Evolutionary conservation across 2,113 vertebrate species (phyloP).

Genomic region (Struthidea cinerea): DNA sequence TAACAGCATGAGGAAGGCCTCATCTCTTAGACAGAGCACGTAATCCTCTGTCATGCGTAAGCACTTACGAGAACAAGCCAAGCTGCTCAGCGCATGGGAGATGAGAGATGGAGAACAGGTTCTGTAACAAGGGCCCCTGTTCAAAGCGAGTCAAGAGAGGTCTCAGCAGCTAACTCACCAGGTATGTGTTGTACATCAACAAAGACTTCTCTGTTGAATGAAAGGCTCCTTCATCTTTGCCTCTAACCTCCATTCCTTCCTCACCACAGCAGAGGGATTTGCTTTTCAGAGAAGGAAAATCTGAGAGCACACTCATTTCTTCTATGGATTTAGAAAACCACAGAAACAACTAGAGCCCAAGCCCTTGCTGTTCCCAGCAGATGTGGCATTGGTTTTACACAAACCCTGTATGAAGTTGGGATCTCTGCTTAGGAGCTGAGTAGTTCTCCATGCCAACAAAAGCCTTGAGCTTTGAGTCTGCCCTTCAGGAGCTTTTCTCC

Average conservation of each 20-base stretch:
- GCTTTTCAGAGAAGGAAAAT: conserved; percentile 37
- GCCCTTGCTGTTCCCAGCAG: not conserved
- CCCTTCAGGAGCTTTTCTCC: not conserved
- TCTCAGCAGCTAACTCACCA: conserved; percentile 28
- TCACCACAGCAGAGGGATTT: conserved; percentile 47
- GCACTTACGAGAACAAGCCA: not conserved
- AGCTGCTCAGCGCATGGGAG: not conserved
- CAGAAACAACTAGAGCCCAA: not conserved
- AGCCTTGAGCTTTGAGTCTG: not conserved
- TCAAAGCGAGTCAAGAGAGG: conserved; percentile 53
- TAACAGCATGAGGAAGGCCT: conserved; percentile 5
- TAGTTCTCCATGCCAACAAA: not conserved
- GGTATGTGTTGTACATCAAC: conserved; percentile 21
- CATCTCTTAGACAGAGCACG: not conserved
- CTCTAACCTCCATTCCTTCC: conserved; percentile 47
- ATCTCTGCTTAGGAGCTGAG: not conserved
- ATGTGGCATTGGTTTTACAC: not conserved
- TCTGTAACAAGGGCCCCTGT: conserved; percentile 37
- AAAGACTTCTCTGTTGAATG: conserved; percentile 52
- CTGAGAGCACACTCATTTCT: conserved; percentile 31
- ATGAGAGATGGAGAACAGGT: conserved; percentile 42
- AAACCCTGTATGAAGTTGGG: not conserved
- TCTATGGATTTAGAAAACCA: conserved; percentile 15
- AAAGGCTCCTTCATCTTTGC: conserved; percentile 54
- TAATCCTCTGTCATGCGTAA: not conserved